Evolutionary conservation across 2,113 vertebrate species (phyloP).

Genomic region (Nerophis lumbriciformis): DNA sequence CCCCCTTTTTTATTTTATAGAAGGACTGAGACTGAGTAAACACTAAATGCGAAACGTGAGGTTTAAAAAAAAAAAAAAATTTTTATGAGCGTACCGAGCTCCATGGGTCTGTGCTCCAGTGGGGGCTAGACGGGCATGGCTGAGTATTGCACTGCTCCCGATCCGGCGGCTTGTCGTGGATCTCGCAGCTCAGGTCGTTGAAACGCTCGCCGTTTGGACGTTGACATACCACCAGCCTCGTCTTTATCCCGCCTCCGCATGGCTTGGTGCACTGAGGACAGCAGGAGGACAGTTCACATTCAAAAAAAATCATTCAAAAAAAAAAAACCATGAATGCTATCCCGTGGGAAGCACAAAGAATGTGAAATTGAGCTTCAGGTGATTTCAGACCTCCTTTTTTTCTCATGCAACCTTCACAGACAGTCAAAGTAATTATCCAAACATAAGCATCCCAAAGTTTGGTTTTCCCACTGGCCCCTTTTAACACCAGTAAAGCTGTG

Average conservation of each 20-base stretch:
- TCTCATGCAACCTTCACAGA: constrained; percentile 8
- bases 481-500: constrained; percentile 8
- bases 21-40: constrained; percentile 27
- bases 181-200: constrained; percentile 94
- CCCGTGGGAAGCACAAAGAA: constrained; percentile 1
- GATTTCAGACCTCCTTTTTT: constrained; percentile 3
- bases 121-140: constrained; percentile 80
- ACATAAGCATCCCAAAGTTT: constrained; percentile 2
- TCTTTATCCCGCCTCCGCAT: constrained; percentile 87
- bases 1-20: constrained; percentile 9
- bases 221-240: constrained; percentile 91
- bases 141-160: constrained; percentile 95
- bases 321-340: constrained; percentile 2
- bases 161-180: constrained; percentile 94
- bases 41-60: too few species aligned
- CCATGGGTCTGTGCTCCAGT: constrained; percentile 92
- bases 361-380: background rate
- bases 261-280: constrained; percentile 82
- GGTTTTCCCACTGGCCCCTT: background rate
- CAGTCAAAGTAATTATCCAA: constrained; percentile 10
- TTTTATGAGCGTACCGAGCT: constrained; percentile 95
- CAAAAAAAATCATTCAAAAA: background rate
- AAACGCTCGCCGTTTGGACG: constrained; percentile 87
- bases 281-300: constrained; percentile 14
- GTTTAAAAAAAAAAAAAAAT: constrained; percentile 40